Evolutionary conservation across 30 jellyfish, hydroid and myxozoan genomes (phyloP), one percentile per base, ranked within the genome.

Genomic region (Chironex yamaguchii): DNA sequence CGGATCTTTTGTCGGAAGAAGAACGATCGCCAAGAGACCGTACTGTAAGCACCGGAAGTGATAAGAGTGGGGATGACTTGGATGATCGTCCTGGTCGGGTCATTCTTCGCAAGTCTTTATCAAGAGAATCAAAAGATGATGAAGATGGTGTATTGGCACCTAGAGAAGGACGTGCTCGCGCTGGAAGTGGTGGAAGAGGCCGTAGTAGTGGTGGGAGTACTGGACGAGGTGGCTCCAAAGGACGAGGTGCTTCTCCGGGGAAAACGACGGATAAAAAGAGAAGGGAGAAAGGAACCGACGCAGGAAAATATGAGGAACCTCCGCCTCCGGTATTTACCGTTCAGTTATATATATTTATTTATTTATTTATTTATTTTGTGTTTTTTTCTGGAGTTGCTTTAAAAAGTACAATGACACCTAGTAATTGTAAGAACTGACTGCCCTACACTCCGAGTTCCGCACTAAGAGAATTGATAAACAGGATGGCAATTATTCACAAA

Each of bases 271-370:
- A 42, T 42, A 17, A 6, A 17, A 42, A 42, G 17, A 42, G 17
- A 17, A 42, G 17, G 17, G 58, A 42, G 13, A 42, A 42, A 17
- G 13, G 13, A 42, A 6, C 58, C 17, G 58, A 42, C 17, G 9
- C 17, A 42, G 58, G 58, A 9, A 42, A 17, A 42, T 42, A 42
- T 42, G 58, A 42, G 17, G 58, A 42, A 42, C 58, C 58, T 9
- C 58, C 58, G 58, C 58, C 58, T 42, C 58, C 58, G 13, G 58
- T 42, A n/a, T n/a, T n/a, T n/a, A n/a, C n/a, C n/a, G n/a, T n/a
- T n/a, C n/a, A n/a, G n/a, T n/a, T n/a, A n/a, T n/a, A n/a, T n/a
- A n/a, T n/a, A n/a, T n/a, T n/a, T n/a, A n/a, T n/a, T n/a, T n/a
- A n/a, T n/a, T n/a, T n/a, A n/a, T n/a, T n/a, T n/a, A n/a, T n/a